Evolutionary conservation across 2,797 vertebrate genomes (phyloP), one percentile per base, ranked within the genome.

Genomic region (Anguilla anguilla): DNA sequence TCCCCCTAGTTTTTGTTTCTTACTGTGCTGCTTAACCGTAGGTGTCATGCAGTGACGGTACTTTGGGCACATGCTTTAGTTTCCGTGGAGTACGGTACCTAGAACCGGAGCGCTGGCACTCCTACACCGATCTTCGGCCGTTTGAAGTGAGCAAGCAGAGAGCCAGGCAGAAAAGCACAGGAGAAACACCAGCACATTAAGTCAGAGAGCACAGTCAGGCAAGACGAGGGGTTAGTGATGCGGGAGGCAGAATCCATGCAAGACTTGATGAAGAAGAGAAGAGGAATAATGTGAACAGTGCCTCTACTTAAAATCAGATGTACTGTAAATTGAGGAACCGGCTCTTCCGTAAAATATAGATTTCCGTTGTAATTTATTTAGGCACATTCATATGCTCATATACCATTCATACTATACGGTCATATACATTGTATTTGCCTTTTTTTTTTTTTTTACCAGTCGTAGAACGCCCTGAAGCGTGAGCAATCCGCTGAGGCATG

Each of bases 71-170:
- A 46, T 25, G 79, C 67, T 57, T 39, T 69, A 9, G 67, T 28
- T 43, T 82, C 6, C 69, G 13, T 88, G 39, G 31, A 51, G 89
- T 95, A 96, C 96, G 88, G 91, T 96, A 97, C 95, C 96, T 96
- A 97, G 94, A 90, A 94, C 92, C 0, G 96, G 97, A 90, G 96
- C 96, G 94, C 96, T 97, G 95, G 94, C 92, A 94, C 96, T 96
- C 94, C 95, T 96, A 94, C 92, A 87, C 86, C 95, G 94, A 93
- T 96, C 96, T 97, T 96, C 96, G 95, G 94, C 93, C 95, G 95
- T 95, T 92, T 95, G 94, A 92, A 95, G 67, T 35, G 51, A 88
- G 83, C 92, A 96, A 95, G 92, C 95, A 95, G 93, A 95, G 95
- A 96, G 93, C 91, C 94, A 95, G 91, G 95, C 91, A 94, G 91